Evolutionary conservation across 1,140 invertebrate species (phyloP).

Genomic region (Drosophila subpulchrella): DNA sequence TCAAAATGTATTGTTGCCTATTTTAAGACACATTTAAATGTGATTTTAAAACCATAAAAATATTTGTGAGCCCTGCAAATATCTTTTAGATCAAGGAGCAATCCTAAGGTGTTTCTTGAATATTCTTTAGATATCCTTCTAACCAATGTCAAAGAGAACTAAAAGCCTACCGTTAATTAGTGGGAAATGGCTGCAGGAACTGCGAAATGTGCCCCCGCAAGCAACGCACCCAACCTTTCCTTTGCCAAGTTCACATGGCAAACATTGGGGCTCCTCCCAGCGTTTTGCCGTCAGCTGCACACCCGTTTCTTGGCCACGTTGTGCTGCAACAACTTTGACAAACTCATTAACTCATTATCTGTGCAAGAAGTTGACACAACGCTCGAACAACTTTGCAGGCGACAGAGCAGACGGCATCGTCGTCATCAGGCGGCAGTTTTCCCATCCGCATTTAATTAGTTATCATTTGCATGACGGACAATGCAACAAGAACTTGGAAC

Average conservation of each 20-base stretch:
- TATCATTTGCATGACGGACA: slow-evolving; percentile 49
- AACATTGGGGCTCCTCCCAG: slow-evolving; percentile 17
- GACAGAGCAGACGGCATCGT: slow-evolving; percentile 49
- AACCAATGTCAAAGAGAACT: background rate
- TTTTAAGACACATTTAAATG: background rate
- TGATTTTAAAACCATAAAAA: background rate
- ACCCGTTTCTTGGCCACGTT: slow-evolving; percentile 20
- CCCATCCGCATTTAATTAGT: slow-evolving; percentile 54
- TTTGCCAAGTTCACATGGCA: slow-evolving; percentile 35
- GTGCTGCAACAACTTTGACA: slow-evolving; percentile 56
- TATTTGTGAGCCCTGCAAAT: too few relatives aligned
- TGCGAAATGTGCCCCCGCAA: slow-evolving; percentile 7
- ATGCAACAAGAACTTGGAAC: slow-evolving; percentile 12
- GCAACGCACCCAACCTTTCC: background rate
- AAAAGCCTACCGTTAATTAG: slow-evolving; percentile 7
- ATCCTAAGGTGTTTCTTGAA: background rate
- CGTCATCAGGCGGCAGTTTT: slow-evolving; percentile 29
- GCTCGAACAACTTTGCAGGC: slow-evolving; percentile 60
- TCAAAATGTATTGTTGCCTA: background rate
- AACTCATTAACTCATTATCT: slow-evolving; percentile 77
- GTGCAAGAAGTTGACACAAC: slow-evolving; percentile 67
- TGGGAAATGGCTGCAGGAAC: background rate
- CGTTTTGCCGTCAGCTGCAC: slow-evolving; percentile 17
- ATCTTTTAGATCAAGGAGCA: background rate
- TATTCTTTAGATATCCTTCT: background rate